Conservation (phyloP, 1,140 invertebrate species). For the Drosophila pachea region DNA sequence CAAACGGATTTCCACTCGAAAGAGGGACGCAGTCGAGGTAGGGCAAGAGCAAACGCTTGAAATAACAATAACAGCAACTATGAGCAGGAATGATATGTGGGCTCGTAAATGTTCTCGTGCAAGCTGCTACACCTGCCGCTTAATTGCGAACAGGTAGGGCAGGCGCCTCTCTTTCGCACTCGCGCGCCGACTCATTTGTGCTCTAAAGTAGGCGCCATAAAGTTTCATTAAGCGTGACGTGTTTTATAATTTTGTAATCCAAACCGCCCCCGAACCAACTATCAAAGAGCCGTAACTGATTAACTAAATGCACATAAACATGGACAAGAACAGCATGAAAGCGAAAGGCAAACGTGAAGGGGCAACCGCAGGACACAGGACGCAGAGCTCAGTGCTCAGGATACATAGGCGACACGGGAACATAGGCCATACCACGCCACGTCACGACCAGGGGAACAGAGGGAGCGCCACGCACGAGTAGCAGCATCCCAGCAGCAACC, state of each 20-base stretch:
- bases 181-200: not conserved
- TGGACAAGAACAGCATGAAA: constrained; percentile 30
- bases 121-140: constrained; percentile 60
- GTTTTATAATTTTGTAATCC: constrained; percentile 44
- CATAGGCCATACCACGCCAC: not conserved
- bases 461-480: constrained; percentile 21
- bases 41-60: constrained; percentile 45
- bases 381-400: not conserved
- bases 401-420: not conserved
- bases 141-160: constrained; percentile 58
- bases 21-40: constrained; percentile 25
- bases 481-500: constrained; percentile 54
- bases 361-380: not conserved
- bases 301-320: constrained; percentile 71
- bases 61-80: constrained; percentile 61
- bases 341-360: not conserved
- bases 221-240: constrained; percentile 74
- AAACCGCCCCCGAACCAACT: constrained; percentile 31
- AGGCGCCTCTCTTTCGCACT: constrained; percentile 9
- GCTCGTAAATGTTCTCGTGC: constrained; percentile 44
- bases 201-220: constrained; percentile 56
- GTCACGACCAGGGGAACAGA: not conserved
- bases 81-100: constrained; percentile 58
- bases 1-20: constrained; percentile 61
- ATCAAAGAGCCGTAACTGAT: constrained; percentile 66